Evolutionary conservation across 2,113 vertebrate genomes (phyloP), one percentile per base, ranked within the genome.

Genomic region (Boleophthalmus pectinirostris): DNA sequence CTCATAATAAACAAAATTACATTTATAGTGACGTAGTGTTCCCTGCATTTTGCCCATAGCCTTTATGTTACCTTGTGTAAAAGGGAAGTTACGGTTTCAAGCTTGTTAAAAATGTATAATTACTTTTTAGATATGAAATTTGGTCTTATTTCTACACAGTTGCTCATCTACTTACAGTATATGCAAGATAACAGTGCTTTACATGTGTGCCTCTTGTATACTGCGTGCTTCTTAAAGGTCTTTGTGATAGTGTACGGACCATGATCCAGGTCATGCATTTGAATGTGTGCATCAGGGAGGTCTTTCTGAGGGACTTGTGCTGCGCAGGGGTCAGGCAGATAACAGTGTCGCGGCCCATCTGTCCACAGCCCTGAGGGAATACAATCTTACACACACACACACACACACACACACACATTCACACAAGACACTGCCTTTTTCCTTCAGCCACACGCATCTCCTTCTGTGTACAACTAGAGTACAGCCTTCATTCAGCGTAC

Each of bases 301-400:
- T 45, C 54, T 57, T 24, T 12, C 54, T 24, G 54, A 14, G 38
- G 45, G 86, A 84, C 72, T 87, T 83, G 78, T 69, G 77, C 83
- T 82, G 85, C 64, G 18, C 70, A 78, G 38, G 82, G 84, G 90
- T 89, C 87, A 88, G 68, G 69, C 49, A 74, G 78, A 83, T 83
- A 85, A 77, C 83, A 71, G 73, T 79, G 80, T 87, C 63, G 47
- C n/a, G 79, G 79, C 84, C 81, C 87, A 90, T 90, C 88, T 89
- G 88, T 86, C 83, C 71, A 61, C 65, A 57, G 79, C 88, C 86
- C 66, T 23, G 18, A 66, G 86, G 81, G 64, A 82, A 84, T 33
- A 76, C 24, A 66, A 66, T 57, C 61, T 73, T 47, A 77, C 64
- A 78, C 58, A 68, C 38, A 67, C n/a, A 45, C 54, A 16, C 49